Base-by-base conservation (phyloP, 2,113 vertebrate species). In the Greenwoodochromis staneri region DNA sequence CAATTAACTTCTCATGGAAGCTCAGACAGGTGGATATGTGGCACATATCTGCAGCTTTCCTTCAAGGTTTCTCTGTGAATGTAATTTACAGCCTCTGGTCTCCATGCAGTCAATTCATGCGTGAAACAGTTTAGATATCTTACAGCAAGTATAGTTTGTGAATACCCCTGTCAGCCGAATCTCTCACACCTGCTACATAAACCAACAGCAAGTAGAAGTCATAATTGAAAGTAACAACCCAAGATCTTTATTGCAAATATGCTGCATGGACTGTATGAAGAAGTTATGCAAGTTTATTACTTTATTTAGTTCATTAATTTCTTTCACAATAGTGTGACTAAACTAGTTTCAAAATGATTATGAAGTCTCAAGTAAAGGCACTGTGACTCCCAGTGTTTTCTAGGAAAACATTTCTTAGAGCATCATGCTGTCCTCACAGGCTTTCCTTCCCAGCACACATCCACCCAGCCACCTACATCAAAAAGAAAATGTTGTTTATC, bases 141-240 rank as follows among this genome's bases (percentile, higher is more conserved):
- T 59, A 59, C 90, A 93, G 81, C 90, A 85, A 92, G 87, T 91
- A 90, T 78, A 88, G 80, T 91, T 93, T 87, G 85, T 82, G 88
- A 84, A 86, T 69, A 59, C 66, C 45, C 21, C 27, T 69, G 66
- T 85, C 55, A 45, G 84, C 87, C 86, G 89, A 95, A 95, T 96
- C 94, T 95, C 88, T 85, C 87, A 91, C 95, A 96, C 96, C 95
- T 96, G 96, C 96, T 95, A 51, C 91, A 76, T 84, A 89, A 91
- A 92, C 91, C 93, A 95, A 96, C 91, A 91, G 89, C 86, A 89
- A 94, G 94, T 96, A 96, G 95, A 96, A 96, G 96, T 96, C 95
- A 96, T 93, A 87, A 85, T 93, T 83, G 81, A 59, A 81, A 86
- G 88, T 36, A 91, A 93, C 93, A 90, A 91, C 71, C 55, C 31